Evolutionary conservation across 23 tunicate species (phyloP).

Genomic region (Styela plicata): DNA sequence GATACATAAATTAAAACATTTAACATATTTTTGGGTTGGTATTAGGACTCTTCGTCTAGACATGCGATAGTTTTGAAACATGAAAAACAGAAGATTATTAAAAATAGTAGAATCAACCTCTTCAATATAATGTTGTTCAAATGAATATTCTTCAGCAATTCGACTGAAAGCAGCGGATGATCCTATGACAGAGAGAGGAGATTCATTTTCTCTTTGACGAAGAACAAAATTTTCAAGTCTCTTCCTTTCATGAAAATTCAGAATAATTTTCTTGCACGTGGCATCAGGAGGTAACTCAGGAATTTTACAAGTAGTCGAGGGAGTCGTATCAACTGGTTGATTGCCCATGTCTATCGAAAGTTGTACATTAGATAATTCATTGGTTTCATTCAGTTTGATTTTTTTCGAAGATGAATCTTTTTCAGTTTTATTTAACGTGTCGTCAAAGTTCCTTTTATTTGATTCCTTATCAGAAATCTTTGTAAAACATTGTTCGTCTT

Average conservation of each 20-base stretch:
- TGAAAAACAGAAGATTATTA: neutral
- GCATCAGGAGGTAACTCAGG: neutral
- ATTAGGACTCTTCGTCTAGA: no score
- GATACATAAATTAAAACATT: no score
- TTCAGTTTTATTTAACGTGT: no score
- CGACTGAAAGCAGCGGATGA: neutral
- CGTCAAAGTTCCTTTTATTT: no score
- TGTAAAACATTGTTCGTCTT: neutral
- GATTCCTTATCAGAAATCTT: no score
- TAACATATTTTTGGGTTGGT: no score
- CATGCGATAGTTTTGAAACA: no score
- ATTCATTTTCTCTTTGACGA: neutral
- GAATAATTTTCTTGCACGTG: neutral
- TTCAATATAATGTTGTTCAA: neutral
- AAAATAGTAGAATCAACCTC: neutral
- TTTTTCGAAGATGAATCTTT: no score
- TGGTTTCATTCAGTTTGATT: no score
- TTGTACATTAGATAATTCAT: no score
- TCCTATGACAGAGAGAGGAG: neutral
- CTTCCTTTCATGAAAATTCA: neutral
- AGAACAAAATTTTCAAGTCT: neutral
- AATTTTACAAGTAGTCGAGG: neutral
- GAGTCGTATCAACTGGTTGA: no score
- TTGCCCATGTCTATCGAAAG: no score
- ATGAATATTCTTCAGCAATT: neutral